A percentile compares a stretch with the other conserved stretches of the same genome.
phyloP scores from a whole-genome alignment of 1,140 invertebrate genomes.

The Nephila pilipes region DNA sequence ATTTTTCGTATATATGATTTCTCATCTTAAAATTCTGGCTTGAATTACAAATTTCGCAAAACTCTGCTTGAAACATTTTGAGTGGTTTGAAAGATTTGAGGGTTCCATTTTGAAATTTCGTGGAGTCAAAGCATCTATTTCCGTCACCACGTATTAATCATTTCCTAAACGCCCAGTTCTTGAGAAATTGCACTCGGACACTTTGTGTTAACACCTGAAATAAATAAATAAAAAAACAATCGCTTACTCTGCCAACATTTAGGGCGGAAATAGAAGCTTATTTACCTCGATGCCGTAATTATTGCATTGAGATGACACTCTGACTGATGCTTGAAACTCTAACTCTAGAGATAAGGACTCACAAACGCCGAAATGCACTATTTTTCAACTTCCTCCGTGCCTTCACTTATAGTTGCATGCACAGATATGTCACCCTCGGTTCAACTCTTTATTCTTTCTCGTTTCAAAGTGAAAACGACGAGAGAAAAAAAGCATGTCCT shows the following conservation, averaged over 20 bases:
- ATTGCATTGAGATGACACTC: constrained; percentile 47
- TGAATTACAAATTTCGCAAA: too few relatives aligned
- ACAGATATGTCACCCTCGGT: constrained; percentile 39
- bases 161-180: too few relatives aligned
- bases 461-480: not conserved
- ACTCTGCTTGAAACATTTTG: too few relatives aligned
- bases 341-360: constrained; percentile 24
- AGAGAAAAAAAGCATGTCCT: constrained; percentile 27
- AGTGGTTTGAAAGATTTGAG: too few relatives aligned
- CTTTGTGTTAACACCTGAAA: not conserved
- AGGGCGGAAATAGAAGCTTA: not conserved
- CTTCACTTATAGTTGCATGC: not conserved
- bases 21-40: too few relatives aligned
- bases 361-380: constrained; percentile 46
- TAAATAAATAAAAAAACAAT: too few relatives aligned
- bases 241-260: not conserved
- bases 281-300: constrained; percentile 17
- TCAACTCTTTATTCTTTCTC: constrained; percentile 50
- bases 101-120: too few relatives aligned
- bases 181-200: not conserved
- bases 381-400: constrained; percentile 2
- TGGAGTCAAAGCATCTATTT: too few relatives aligned
- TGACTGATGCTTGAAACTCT: constrained; percentile 40
- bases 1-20: too few relatives aligned
- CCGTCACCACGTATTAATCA: too few relatives aligned